These are phyloP conservation scores for Helostoma temminkii DNA, from an alignment of 2,797 vertebrate genomes.

Conservation along the genomic window DNA sequence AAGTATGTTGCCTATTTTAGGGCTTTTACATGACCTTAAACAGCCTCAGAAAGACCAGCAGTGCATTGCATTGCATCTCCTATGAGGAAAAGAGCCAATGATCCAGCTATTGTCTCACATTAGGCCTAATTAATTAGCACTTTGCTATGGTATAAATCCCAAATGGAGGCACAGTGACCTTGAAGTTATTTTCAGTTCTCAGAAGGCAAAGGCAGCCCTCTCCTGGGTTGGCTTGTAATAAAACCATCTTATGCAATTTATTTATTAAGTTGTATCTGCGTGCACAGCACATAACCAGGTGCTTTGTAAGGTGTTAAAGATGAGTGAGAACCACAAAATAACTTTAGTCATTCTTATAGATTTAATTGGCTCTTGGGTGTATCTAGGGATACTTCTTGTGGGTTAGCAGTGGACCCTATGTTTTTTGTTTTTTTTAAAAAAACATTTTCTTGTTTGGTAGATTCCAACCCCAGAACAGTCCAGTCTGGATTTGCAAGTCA, in stretches of 20 bases:
- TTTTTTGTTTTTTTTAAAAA: no score
- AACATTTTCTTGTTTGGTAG: no score
- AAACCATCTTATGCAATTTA: constrained; percentile 32
- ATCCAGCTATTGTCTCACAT: constrained; percentile 68
- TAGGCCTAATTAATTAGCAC: constrained; percentile 77
- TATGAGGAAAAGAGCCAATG: constrained; percentile 36
- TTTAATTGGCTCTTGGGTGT: no score
- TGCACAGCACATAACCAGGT: no score
- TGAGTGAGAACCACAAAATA: no score
- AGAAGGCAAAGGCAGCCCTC: constrained; percentile 46
- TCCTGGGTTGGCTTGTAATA: constrained; percentile 47
- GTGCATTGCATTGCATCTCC: constrained; percentile 29
- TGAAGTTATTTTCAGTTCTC: constrained; percentile 72
- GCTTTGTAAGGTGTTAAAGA: no score
- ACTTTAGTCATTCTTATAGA: no score
- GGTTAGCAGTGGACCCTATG: no score
- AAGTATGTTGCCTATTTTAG: constrained; percentile 25
- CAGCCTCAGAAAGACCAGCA: constrained; percentile 23
- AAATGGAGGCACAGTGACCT: constrained; percentile 68
- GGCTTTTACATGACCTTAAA: constrained; percentile 42
- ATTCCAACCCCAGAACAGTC: no score
- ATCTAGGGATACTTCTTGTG: no score
- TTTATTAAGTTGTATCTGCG: constrained; percentile 1
- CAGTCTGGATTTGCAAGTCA: no score
- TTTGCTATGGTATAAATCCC: constrained; percentile 66